Evolutionary conservation across 2,113 vertebrate species (phyloP).

Genomic region (Antennarius striatus): DNA sequence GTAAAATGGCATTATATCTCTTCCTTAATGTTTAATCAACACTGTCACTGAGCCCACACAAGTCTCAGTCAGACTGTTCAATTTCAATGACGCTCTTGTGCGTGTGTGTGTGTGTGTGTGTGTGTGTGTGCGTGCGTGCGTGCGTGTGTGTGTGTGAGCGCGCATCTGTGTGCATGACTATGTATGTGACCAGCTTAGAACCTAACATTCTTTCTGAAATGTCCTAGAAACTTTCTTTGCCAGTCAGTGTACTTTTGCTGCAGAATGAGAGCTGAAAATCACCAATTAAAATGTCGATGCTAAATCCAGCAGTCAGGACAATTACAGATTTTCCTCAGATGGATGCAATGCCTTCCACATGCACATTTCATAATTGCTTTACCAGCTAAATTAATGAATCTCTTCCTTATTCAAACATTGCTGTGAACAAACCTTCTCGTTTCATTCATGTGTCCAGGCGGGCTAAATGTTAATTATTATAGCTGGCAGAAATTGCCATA

Average conservation of each 20-base stretch:
- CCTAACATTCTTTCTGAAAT: constrained; percentile 60
- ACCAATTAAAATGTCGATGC: constrained; percentile 77
- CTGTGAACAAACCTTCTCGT: constrained; percentile 46
- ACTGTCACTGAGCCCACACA: constrained; percentile 74
- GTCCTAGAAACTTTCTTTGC: constrained; percentile 72
- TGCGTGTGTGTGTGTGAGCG: background rate
- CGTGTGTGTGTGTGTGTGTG: constrained; percentile 25
- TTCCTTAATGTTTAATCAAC: constrained; percentile 81
- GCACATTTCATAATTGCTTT: constrained; percentile 72
- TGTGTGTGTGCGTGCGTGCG: constrained; percentile 8
- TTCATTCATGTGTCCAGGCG: constrained; percentile 19
- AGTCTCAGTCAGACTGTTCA: constrained; percentile 73
- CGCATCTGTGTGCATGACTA: constrained; percentile 35
- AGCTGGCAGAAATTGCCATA: constrained; percentile 16
- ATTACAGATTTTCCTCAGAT: constrained; percentile 68
- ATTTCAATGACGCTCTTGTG: constrained; percentile 68
- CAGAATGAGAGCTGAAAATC: constrained; percentile 70
- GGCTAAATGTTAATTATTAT: constrained; percentile 42
- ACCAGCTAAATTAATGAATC: constrained; percentile 65
- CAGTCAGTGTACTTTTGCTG: constrained; percentile 53
- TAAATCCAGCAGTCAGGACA: constrained; percentile 68
- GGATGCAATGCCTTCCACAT: constrained; percentile 56
- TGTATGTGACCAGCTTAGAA: constrained; percentile 68
- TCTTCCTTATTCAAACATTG: constrained; percentile 38
- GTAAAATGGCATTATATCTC: constrained; percentile 79